These are phyloP conservation scores for Aphelocoma californica DNA, from an alignment of 2,797 vertebrate species.

Conservation along the genomic window DNA sequence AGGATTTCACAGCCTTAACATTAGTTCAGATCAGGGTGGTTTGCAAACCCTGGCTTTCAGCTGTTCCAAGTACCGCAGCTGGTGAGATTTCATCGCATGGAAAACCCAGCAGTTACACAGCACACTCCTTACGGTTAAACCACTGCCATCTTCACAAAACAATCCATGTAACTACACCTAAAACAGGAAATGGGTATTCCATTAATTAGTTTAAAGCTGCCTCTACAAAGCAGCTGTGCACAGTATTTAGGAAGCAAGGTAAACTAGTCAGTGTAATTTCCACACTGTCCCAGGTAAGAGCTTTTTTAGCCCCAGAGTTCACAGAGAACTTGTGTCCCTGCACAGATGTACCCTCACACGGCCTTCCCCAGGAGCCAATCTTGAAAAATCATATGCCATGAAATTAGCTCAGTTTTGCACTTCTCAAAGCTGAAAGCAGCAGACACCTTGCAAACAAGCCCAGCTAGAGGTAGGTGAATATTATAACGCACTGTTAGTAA, in stretches of 20 bases:
- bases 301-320: rapidly evolving
- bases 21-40: background rate
- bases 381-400: background rate
- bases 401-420: background rate
- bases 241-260: background rate
- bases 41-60: background rate
- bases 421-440: background rate
- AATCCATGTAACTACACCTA: background rate
- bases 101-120: background rate
- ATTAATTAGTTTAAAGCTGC: background rate
- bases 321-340: background rate
- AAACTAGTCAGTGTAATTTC: background rate
- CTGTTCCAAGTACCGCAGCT: rapidly evolving
- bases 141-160: background rate
- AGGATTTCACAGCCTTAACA: conserved; percentile 1
- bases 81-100: rapidly evolving
- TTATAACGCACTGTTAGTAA: background rate
- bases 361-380: background rate
- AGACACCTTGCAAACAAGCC: background rate
- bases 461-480: background rate
- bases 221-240: background rate
- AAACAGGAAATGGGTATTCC: background rate
- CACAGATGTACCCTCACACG: background rate
- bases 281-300: background rate
- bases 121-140: rapidly evolving